Evolutionary conservation across 1,140 invertebrate species (phyloP), one percentile per base, ranked within the genome.

Genomic region (Drosophila aff.): DNA sequence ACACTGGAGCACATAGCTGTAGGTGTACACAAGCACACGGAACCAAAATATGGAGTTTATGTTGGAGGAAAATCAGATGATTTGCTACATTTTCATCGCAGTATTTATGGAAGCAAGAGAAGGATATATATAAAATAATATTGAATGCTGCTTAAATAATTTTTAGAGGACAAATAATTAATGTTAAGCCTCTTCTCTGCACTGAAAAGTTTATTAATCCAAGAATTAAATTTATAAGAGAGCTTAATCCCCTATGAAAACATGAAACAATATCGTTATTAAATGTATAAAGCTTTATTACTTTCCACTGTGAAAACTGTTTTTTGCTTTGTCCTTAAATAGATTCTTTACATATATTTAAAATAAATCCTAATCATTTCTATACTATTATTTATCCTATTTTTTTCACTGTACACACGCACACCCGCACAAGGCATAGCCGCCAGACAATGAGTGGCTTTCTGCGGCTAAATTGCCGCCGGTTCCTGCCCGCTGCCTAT

Each of bases 401-500:
- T 55, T 55, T 38, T 55, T 55, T 38, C 52, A 55, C 18, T 55
- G 33, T n/a, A 73, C 28, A 55, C 63, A 50, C n/a, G 26, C 47
- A 57, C 46, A 33, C 18, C 10, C 21, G 28, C 36, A 46, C 21
- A 23, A 66, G 46, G 58, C 67, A 60, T 47, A 86, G 68, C 55
- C 53, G 52, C 26, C 79, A 89, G 83, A 87, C 81, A 89, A 84
- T 87, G 81, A 89, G 78, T 81, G 72, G 74, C 74, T 74, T 87
- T 73, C 76, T 83, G 79, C 38, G 63, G 69, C 80, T 61, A 73
- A 72, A 73, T 59, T 64, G 67, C 49, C 73, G 49, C 46, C 67
- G 49, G 50, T 71, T 79, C 68, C 73, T 58, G 83, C 47, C 67
- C 47, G 71, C 44, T 66, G 78, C 55, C 77, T 78, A 78, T 84